phyloP scores from a whole-genome alignment of 2,797 vertebrate species.

The Sebastes vulpes region DNA sequence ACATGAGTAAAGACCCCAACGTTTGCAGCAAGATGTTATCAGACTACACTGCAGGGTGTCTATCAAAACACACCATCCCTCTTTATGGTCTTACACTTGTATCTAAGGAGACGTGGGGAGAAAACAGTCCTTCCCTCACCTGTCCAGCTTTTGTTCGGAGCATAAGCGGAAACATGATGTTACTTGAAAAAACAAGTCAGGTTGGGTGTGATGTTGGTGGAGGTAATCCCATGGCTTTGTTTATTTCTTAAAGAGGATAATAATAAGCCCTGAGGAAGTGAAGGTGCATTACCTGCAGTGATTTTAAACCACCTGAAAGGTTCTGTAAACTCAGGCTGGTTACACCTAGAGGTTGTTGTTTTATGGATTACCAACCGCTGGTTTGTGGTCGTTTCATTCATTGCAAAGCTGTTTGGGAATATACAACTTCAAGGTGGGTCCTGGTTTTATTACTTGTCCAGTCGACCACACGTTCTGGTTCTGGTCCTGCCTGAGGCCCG shows the following conservation, averaged over 20 bases:
- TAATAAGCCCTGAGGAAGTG: neutral
- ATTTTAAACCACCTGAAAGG: neutral
- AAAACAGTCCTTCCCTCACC: constrained; percentile 16
- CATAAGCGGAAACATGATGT: neutral
- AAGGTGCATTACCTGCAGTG: neutral
- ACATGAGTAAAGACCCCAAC: neutral
- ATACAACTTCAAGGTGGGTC: neutral
- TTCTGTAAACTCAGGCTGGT: neutral
- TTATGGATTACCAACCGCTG: neutral
- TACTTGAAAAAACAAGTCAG: neutral
- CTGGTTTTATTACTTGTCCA: neutral
- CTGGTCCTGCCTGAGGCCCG: too few species aligned
- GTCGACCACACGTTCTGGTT: too few species aligned
- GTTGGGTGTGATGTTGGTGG: neutral
- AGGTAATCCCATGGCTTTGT: constrained; percentile 10
- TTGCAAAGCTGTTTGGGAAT: neutral
- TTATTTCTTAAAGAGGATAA: constrained; percentile 8
- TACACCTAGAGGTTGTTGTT: neutral
- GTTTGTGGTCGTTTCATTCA: neutral
- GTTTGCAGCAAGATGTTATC: neutral
- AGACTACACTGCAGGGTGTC: neutral
- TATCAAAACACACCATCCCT: neutral
- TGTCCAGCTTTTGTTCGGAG: constrained; percentile 20
- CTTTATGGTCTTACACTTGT: neutral
- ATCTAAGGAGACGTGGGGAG: neutral